Conservation (phyloP, 2,113 vertebrate genomes). For the Tyrannus savana region DNA sequence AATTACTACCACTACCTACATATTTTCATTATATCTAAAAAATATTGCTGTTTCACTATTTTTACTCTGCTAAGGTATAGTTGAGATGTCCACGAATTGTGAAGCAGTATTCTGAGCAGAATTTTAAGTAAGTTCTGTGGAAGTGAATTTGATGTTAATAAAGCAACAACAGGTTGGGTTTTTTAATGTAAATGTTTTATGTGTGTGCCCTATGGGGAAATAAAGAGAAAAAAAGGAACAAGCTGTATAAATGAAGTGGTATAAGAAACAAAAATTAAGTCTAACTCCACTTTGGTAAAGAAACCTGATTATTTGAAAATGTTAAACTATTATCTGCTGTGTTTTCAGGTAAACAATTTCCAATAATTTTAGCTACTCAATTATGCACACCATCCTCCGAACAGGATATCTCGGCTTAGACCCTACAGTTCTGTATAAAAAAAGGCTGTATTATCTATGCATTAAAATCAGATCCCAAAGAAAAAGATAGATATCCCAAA, state of each 20-base stretch:
- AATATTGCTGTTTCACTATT: neutral
- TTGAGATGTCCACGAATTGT: neutral
- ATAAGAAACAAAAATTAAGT: neutral
- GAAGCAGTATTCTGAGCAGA: neutral
- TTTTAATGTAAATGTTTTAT: constrained; percentile 21
- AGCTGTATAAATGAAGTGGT: neutral
- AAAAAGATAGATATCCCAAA: neutral
- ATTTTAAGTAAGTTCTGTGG: constrained; percentile 9
- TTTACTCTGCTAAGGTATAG: neutral
- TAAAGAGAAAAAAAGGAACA: neutral
- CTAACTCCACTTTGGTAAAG: neutral
- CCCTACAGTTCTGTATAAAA: neutral
- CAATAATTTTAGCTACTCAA: neutral
- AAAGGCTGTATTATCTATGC: neutral
- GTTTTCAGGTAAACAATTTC: neutral
- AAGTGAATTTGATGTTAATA: constrained; percentile 28
- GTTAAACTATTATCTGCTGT: neutral
- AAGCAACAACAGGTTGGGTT: neutral
- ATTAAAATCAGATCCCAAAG: neutral
- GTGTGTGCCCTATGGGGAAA: neutral
- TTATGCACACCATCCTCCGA: neutral
- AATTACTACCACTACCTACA: neutral
- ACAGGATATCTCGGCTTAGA: neutral
- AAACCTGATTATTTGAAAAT: neutral
- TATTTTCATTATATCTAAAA: constrained; percentile 1